phyloP scores from a whole-genome alignment of 2,113 vertebrate genomes.

The Osmerus eperlanus region DNA sequence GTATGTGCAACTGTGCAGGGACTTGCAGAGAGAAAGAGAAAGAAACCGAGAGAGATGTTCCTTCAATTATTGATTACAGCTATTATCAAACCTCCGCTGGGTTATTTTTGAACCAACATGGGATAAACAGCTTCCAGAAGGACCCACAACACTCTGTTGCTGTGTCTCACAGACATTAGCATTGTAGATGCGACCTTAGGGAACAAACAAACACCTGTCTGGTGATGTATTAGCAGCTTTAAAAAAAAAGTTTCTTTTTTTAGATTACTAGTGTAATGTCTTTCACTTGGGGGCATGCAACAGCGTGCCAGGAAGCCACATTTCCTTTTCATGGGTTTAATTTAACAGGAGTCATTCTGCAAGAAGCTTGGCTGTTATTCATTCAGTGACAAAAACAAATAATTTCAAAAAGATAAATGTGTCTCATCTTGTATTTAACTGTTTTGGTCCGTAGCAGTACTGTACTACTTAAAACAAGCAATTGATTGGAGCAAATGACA shows the following conservation, averaged over 20 bases:
- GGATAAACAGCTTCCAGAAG: conserved; percentile 43
- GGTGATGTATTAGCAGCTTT: conserved; percentile 46
- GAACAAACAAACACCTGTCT: conserved; percentile 45
- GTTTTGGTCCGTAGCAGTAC: too few relatives aligned
- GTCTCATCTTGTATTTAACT: too few relatives aligned
- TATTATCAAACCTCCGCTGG: conserved; percentile 45
- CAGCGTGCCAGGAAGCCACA: neutral
- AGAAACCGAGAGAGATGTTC: conserved; percentile 13
- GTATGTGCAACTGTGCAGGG: conserved; percentile 37
- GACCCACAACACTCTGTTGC: conserved; percentile 22
- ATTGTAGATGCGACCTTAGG: conserved; percentile 46
- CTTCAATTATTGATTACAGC: conserved; percentile 62
- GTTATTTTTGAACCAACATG: conserved; percentile 42
- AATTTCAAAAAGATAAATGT: too few relatives aligned
- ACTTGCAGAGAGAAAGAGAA: neutral
- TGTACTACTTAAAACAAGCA: too few relatives aligned
- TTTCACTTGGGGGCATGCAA: conserved; percentile 1
- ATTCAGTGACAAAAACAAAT: too few relatives aligned
- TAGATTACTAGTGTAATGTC: conserved; percentile 21
- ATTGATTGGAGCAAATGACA: too few relatives aligned
- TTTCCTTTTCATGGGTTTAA: neutral
- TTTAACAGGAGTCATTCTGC: neutral
- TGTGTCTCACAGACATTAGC: conserved; percentile 25
- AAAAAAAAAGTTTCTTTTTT: conserved; percentile 32
- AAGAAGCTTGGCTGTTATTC: too few relatives aligned